These are phyloP conservation scores for Pelvicachromis taeniatus DNA, from an alignment of 2,113 vertebrate genomes.

Conservation along the genomic window DNA sequence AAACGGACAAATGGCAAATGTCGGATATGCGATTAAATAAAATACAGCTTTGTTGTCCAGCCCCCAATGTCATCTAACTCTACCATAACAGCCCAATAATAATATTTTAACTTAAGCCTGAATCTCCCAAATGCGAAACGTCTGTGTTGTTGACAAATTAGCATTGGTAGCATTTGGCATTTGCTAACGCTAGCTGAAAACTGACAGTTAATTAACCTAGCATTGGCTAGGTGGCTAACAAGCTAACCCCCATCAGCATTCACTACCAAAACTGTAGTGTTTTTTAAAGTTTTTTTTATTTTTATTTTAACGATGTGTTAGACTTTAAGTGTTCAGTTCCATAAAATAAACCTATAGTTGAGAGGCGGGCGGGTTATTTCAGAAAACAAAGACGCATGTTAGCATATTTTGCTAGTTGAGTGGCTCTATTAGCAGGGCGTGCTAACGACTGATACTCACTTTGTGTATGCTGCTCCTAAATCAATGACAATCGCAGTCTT, in stretches of 20 bases:
- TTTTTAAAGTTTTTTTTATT: too few relatives aligned
- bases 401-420: not conserved
- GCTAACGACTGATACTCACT: conserved; percentile 76
- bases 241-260: not conserved
- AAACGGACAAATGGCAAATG: not conserved
- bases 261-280: fast-evolving
- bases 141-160: not conserved
- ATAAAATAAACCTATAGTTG: not conserved
- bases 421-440: not conserved
- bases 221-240: not conserved
- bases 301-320: fast-evolving
- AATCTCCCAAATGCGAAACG: not conserved
- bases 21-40: not conserved
- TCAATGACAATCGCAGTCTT: conserved; percentile 94
- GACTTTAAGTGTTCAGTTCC: fast-evolving
- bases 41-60: not conserved
- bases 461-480: conserved; percentile 90
- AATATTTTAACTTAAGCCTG: not conserved
- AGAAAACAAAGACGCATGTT: not conserved
- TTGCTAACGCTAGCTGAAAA: not conserved
- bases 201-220: conserved; percentile 1
- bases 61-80: not conserved
- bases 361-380: fast-evolving
- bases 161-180: not conserved
- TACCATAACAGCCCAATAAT: not conserved